Evolutionary conservation across 2,113 vertebrate species (phyloP).

Genomic region (Copsychus sechellarum): DNA sequence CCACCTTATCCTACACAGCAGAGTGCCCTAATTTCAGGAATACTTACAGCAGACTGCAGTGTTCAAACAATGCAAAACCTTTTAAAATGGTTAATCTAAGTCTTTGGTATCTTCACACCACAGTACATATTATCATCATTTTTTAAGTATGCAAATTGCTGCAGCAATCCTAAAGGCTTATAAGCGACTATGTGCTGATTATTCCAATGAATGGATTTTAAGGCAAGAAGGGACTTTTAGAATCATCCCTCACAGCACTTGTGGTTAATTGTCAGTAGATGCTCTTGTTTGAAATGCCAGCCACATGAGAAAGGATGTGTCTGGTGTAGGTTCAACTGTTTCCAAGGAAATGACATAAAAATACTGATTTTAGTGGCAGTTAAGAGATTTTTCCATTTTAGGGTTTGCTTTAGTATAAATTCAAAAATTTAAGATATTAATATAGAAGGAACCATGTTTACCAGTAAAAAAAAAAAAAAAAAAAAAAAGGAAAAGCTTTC

Average conservation of each 20-base stretch:
- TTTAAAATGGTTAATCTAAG: neutral
- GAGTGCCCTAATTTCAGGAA: conserved; percentile 3
- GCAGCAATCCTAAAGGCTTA: conserved; percentile 5
- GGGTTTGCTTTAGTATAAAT: neutral
- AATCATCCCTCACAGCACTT: neutral
- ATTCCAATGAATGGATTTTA: neutral
- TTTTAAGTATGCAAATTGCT: conserved; percentile 18
- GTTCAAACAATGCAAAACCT: neutral
- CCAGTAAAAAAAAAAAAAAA: neutral
- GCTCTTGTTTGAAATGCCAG: neutral
- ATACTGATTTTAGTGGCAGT: neutral
- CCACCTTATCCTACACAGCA: neutral
- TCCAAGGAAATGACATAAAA: neutral
- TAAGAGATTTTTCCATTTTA: neutral
- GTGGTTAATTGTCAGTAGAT: neutral
- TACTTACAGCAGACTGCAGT: neutral
- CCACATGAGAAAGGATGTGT: neutral
- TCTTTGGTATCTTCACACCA: neutral
- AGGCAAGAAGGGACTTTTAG: neutral
- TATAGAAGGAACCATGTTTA: neutral
- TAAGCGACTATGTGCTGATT: neutral
- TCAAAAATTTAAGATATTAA: neutral
- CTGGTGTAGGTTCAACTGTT: neutral
- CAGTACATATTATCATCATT: neutral
- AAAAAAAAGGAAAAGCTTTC: neutral